These are phyloP conservation scores for Oryctolagus cuniculus DNA, from an alignment of 2,113 vertebrate genomes.

Conservation along the genomic window DNA sequence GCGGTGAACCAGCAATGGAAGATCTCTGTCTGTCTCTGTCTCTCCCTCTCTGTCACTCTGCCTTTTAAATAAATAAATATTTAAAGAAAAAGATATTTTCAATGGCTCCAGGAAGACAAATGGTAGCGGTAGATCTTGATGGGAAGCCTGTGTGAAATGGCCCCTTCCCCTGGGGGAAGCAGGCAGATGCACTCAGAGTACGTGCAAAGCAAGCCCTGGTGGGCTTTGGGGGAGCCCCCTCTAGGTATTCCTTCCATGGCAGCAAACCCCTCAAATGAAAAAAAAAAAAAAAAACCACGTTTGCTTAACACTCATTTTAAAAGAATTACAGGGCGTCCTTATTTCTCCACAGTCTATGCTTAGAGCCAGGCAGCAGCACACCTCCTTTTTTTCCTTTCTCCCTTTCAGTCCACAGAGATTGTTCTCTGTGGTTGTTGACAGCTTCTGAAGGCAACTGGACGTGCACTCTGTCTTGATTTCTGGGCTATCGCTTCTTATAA, in stretches of 20 bases:
- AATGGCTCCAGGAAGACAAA: neutral
- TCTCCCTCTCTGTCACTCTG: no score
- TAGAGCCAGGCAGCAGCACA: neutral
- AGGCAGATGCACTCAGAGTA: neutral
- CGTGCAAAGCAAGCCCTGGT: neutral
- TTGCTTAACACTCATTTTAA: neutral
- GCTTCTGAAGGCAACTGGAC: neutral
- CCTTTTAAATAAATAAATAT: neutral
- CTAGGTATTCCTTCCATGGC: neutral
- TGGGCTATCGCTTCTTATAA: neutral
- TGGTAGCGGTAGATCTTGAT: neutral
- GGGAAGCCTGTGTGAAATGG: neutral
- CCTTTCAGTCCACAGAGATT: neutral
- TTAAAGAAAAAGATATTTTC: slow-evolving; percentile 29
- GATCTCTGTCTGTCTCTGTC: no score
- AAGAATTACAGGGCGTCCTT: neutral
- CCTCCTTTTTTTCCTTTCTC: neutral
- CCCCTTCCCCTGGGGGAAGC: neutral
- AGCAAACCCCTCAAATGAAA: neutral
- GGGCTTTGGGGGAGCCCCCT: neutral
- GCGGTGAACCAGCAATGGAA: no score
- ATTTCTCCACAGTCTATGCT: neutral
- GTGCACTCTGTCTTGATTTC: neutral
- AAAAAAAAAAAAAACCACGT: neutral
- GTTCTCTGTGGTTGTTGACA: neutral